Evolutionary conservation across 2,888 invertebrate species (phyloP), one percentile per base, ranked within the genome.

Genomic region (Cosmorhoe ocellata): DNA sequence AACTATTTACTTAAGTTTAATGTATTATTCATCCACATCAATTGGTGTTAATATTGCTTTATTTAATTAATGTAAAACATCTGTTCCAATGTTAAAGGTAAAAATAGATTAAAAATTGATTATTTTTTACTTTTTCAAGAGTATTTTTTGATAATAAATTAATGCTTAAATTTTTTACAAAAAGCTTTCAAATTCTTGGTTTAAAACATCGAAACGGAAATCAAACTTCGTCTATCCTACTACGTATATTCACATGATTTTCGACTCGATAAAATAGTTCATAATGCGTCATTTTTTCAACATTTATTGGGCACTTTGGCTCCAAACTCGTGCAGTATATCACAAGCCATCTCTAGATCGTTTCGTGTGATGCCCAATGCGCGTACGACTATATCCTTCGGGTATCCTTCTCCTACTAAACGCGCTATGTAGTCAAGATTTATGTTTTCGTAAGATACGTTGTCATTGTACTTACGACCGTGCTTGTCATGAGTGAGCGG

Each of bases 331-430:
- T 96, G 95, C 63, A 98, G 88, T 74, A 98, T 98, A 79, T 98
- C 97, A 87, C 98, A 95, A 37, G 98, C 98, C 98, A 98, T 98
- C 79, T 96, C 96, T 45, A 98, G 92, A 82, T 98, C 97, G 87
- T 98, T 98, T 51, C 97, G 92, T 1, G 98, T 96, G 69, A 98
- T 98, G 54, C 97, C 96, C 64, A 98, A 91, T 3, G 98, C 98
- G 63, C 97, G 93, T 39, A 98, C 95, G 2, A 98, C 98, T 38
- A 96, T 95, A 73, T 97, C 96, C 70, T 96, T 95, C 1, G 97
- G 94, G 76, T 97, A 98, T 0, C 98, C 98, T 71, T 98, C 97
- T 48, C 93, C 94, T 37, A 97, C 96, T 54, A 98, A 90, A 58
- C 95, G 94, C 12, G 96, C 94, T 53, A 98, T 97, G 82, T 97